A percentile compares a stretch with the other conserved stretches of the same genome.
Conservation (phyloP, 2,113 vertebrate species). For the Vicugna pacos region DNA sequence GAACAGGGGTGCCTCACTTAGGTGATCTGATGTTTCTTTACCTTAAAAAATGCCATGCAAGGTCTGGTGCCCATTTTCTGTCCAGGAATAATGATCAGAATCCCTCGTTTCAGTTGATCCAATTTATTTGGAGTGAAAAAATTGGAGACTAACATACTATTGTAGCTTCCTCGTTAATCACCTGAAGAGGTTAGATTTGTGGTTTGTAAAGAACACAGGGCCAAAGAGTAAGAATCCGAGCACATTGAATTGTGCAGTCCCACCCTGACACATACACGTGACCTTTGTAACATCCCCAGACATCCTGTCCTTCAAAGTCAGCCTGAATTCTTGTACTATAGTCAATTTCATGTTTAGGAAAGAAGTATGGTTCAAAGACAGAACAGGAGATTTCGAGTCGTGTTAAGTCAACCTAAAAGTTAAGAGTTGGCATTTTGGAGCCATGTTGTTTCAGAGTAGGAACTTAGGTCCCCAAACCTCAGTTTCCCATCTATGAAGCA, state of each 20-base stretch:
- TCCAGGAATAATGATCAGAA: conserved; percentile 36
- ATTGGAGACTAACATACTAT: not conserved
- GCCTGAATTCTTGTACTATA: not conserved
- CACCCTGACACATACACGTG: not conserved
- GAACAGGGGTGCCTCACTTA: conserved; percentile 61
- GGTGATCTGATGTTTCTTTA: conserved; percentile 47
- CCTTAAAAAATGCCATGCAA: not conserved
- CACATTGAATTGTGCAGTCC: not conserved
- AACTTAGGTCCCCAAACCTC: not conserved
- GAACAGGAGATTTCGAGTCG: not conserved
- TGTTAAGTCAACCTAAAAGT: not conserved
- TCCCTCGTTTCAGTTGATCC: not conserved
- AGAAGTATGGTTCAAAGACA: not conserved
- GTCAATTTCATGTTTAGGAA: not conserved
- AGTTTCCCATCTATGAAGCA: not conserved
- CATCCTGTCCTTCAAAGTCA: not conserved
- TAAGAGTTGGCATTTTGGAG: not conserved
- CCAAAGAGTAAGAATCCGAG: not conserved
- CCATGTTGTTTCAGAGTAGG: not conserved
- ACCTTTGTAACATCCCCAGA: not conserved
- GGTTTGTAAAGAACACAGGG: not conserved
- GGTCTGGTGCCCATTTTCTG: not conserved
- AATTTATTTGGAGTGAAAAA: conserved; percentile 2
- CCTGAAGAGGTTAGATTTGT: not conserved
- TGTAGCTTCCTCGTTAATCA: not conserved